phyloP scores from a whole-genome alignment of 2,113 vertebrate species.

The Eudyptes chrysolophus region DNA sequence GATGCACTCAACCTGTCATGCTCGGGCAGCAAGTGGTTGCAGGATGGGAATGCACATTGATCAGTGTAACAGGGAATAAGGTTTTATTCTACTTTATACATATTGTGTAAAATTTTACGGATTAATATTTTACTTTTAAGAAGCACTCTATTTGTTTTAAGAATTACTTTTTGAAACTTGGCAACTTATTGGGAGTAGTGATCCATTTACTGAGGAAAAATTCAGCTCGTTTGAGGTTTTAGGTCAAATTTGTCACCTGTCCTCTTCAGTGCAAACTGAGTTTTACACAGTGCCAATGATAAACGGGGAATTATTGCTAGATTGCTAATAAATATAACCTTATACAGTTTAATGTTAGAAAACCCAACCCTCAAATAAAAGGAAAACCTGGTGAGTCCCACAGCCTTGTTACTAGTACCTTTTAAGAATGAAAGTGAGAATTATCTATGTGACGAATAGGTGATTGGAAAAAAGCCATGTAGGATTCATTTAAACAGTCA shows the following conservation, averaged over 20 bases:
- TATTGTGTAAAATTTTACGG: background rate
- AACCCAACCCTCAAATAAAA: background rate
- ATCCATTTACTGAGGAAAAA: background rate
- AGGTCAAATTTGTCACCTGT: background rate
- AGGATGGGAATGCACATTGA: background rate
- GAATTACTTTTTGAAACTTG: background rate
- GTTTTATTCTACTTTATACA: background rate
- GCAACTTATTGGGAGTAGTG: background rate
- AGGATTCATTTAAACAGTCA: background rate
- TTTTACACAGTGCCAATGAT: background rate
- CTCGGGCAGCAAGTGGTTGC: accelerated
- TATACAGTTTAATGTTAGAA: background rate
- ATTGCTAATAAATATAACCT: background rate
- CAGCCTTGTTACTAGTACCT: background rate
- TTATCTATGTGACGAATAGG: background rate
- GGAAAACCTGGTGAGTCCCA: background rate
- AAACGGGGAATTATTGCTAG: background rate
- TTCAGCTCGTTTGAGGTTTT: background rate
- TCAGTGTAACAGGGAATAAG: background rate
- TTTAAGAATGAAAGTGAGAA: background rate
- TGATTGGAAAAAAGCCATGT: background rate
- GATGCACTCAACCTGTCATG: background rate
- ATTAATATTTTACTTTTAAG: background rate
- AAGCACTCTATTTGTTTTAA: background rate
- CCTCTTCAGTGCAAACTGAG: background rate